These are phyloP conservation scores for Nysson spinosus DNA, from an alignment of 2,888 invertebrate species.

Conservation along the genomic window DNA sequence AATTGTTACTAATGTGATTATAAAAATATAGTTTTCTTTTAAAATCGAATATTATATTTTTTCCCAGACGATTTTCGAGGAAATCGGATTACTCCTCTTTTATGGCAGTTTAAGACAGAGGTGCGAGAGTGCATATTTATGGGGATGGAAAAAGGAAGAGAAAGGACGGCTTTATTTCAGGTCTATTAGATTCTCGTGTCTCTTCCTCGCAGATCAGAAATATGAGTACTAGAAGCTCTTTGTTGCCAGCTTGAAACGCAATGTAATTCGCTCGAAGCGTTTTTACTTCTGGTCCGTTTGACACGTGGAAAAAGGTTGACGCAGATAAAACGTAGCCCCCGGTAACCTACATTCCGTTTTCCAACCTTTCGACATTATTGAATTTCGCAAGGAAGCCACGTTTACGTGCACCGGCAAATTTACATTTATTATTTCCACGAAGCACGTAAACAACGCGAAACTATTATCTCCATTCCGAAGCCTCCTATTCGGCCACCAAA, in stretches of 20 bases:
- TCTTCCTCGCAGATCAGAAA: slow-evolving; percentile 15
- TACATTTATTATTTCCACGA: slow-evolving; percentile 29
- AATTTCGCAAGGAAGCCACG: slow-evolving; percentile 31
- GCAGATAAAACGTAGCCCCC: slow-evolving; percentile 5
- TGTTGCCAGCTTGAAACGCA: slow-evolving; percentile 14
- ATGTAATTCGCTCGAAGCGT: slow-evolving; percentile 26
- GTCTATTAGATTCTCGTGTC: slow-evolving; percentile 43
- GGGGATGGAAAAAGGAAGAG: background rate
- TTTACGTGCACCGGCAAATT: slow-evolving; percentile 25
- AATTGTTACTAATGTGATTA: no score
- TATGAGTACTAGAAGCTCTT: slow-evolving; percentile 24
- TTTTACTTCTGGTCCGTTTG: slow-evolving; percentile 39
- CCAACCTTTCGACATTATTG: slow-evolving; percentile 33
- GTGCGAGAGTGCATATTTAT: slow-evolving; percentile 13
- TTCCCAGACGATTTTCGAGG: no score
- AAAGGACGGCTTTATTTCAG: slow-evolving; percentile 15
- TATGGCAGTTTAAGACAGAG: slow-evolving; percentile 9
- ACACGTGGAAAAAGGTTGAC: slow-evolving; percentile 22
- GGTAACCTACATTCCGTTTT: slow-evolving; percentile 28
- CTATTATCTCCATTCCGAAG: no score
- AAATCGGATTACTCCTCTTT: no score
- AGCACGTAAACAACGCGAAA: background rate
- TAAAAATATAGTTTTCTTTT: no score
- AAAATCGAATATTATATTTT: no score
- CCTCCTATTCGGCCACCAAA: no score